Percentiles rank a stretch among this genome's conserved stretches.
Evolutionary conservation across 2,888 invertebrate species (phyloP).

Genomic region (Drosophila gaucha): DNA sequence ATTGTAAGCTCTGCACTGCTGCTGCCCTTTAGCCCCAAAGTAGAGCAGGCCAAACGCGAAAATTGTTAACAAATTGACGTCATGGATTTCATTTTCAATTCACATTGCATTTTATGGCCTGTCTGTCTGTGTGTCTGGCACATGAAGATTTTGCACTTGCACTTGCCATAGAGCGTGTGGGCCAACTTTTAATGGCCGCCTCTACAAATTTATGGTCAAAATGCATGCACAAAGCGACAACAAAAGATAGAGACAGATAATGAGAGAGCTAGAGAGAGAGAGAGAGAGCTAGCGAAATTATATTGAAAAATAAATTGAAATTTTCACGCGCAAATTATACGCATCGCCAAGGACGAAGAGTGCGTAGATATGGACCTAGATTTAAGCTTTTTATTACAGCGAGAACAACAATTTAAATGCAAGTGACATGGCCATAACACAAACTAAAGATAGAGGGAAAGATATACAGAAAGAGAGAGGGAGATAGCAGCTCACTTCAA

Average conservation of each 20-base stretch:
- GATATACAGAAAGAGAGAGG: too few relatives aligned
- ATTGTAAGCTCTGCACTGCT: not conserved
- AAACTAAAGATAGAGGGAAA: not conserved
- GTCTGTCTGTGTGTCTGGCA: slow-evolving; percentile 24
- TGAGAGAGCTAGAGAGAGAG: not conserved
- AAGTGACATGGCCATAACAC: slow-evolving; percentile 63
- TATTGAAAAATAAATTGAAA: slow-evolving; percentile 57
- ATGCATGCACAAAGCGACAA: slow-evolving; percentile 46
- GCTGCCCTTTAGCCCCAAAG: slow-evolving; percentile 41
- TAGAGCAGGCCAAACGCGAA: not conserved
- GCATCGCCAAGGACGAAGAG: slow-evolving; percentile 80
- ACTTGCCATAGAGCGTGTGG: slow-evolving; percentile 35
- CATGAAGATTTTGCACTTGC: slow-evolving; percentile 40
- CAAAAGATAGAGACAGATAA: slow-evolving; percentile 9
- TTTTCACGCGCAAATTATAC: slow-evolving; percentile 49
- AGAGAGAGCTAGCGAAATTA: slow-evolving; percentile 18
- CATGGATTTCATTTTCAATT: slow-evolving; percentile 50
- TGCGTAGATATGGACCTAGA: slow-evolving; percentile 84
- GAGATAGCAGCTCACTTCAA: slow-evolving; percentile 23
- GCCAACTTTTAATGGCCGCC: slow-evolving; percentile 31
- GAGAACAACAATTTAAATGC: slow-evolving; percentile 72
- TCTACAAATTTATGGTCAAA: slow-evolving; percentile 51
- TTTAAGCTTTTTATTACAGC: slow-evolving; percentile 79
- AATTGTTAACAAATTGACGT: slow-evolving; percentile 47
- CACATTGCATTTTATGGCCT: slow-evolving; percentile 17